Conservation (phyloP, 2,113 vertebrate species). For the Callospermophilus lateralis region DNA sequence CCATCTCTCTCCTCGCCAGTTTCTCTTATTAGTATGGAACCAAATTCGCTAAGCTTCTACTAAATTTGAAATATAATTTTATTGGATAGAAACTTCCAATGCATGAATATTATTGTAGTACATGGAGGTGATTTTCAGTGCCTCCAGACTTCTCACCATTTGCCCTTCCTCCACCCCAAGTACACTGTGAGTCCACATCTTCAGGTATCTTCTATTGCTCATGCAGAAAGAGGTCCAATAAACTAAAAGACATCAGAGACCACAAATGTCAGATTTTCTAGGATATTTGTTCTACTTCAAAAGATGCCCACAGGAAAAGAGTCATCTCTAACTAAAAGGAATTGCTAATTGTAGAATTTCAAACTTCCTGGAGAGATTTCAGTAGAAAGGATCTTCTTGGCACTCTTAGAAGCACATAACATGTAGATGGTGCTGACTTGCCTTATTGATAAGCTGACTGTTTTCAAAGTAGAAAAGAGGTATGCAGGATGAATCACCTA, state of each 20-base stretch:
- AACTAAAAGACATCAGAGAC: not conserved
- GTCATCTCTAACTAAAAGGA: not conserved
- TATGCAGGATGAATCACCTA: not conserved
- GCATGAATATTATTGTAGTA: not conserved
- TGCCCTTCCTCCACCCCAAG: not conserved
- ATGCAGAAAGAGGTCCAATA: not conserved
- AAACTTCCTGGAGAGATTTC: not conserved
- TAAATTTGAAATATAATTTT: conserved; percentile 27
- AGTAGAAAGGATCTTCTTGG: not conserved
- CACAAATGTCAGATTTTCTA: not conserved
- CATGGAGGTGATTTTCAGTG: not conserved
- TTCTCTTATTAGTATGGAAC: not conserved
- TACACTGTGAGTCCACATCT: not conserved
- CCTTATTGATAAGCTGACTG: not conserved
- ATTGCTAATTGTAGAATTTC: not conserved
- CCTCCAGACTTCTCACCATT: not conserved
- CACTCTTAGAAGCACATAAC: not conserved
- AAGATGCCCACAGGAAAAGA: conserved; percentile 24
- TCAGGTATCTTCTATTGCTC: not conserved
- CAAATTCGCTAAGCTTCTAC: not conserved
- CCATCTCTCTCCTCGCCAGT: not conserved
- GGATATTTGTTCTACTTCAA: not conserved
- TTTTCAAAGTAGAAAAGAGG: not conserved
- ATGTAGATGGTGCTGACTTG: not conserved
- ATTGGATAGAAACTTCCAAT: not conserved